These are phyloP conservation scores for Bolinopsis microptera DNA, from an alignment of 37 sponge, comb jelly and placozoan genomes.

Conservation along the genomic window DNA sequence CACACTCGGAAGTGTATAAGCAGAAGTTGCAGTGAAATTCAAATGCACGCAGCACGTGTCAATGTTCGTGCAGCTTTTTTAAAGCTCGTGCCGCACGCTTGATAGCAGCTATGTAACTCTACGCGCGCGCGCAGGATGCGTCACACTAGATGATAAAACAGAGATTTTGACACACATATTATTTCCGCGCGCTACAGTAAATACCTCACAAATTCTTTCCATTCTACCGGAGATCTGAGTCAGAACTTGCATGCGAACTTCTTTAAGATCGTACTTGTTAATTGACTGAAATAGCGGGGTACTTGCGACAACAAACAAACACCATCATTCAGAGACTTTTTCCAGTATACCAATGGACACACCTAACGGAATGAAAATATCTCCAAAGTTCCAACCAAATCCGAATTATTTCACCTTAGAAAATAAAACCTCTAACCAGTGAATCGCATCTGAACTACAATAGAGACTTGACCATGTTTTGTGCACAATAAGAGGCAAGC, in stretches of 20 bases:
- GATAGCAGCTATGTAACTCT: too few relatives aligned
- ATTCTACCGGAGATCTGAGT: background rate
- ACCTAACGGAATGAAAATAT: background rate
- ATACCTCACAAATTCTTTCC: background rate
- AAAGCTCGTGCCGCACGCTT: too few relatives aligned
- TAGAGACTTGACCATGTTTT: too few relatives aligned
- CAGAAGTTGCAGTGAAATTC: too few relatives aligned
- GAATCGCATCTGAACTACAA: too few relatives aligned
- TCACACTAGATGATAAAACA: constrained; percentile 3
- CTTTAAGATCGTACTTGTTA: background rate
- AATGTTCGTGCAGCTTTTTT: too few relatives aligned
- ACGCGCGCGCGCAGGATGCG: background rate
- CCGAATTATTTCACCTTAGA: too few relatives aligned
- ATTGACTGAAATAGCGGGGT: background rate
- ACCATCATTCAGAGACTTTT: background rate
- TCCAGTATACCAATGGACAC: background rate
- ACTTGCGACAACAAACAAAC: background rate
- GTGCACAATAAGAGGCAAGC: background rate
- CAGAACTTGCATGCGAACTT: background rate
- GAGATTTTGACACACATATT: background rate
- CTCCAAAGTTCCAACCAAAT: too few relatives aligned
- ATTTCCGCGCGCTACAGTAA: constrained; percentile 10
- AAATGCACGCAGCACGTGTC: too few relatives aligned
- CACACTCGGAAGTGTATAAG: too few relatives aligned
- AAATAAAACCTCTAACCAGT: too few relatives aligned